These are phyloP conservation scores for Macropis europaea DNA, from an alignment of 2,888 invertebrate genomes.

Conservation along the genomic window DNA sequence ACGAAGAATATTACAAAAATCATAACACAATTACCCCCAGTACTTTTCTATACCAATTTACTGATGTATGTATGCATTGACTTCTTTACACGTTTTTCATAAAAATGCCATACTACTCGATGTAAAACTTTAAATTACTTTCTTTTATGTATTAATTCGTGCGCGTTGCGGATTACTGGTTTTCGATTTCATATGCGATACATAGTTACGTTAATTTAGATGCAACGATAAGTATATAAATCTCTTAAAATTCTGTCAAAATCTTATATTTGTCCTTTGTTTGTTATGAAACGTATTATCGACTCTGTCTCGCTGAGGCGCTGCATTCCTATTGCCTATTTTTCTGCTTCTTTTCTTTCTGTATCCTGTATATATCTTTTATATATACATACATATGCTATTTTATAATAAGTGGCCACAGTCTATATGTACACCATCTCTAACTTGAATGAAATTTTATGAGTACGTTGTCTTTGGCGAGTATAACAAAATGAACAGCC, in stretches of 20 bases:
- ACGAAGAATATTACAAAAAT: background rate
- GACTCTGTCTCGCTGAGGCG: slow-evolving; percentile 32
- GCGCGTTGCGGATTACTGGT: background rate
- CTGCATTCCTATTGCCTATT: slow-evolving; percentile 39
- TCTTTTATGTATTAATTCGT: background rate
- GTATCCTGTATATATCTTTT: slow-evolving; percentile 30
- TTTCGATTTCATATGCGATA: slow-evolving; percentile 25
- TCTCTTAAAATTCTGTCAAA: background rate
- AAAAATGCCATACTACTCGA: background rate
- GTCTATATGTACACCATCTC: too few relatives aligned
- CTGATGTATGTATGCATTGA: too few relatives aligned
- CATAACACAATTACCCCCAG: background rate
- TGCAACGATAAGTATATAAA: background rate
- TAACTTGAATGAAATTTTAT: too few relatives aligned
- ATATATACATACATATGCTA: too few relatives aligned
- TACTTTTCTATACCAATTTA: background rate
- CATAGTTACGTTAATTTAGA: slow-evolving; percentile 6
- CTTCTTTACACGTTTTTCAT: too few relatives aligned
- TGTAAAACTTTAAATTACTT: background rate
- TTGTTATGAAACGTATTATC: slow-evolving; percentile 29
- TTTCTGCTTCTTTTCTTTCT: slow-evolving; percentile 1
- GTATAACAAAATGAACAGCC: too few relatives aligned
- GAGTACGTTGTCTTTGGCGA: too few relatives aligned
- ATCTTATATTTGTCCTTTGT: slow-evolving; percentile 1
- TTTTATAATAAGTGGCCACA: too few relatives aligned